Percentiles rank a stretch among this genome's conserved stretches.
Evolutionary conservation across 2,797 vertebrate species (phyloP).

Genomic region (Manis crassicaudata): DNA sequence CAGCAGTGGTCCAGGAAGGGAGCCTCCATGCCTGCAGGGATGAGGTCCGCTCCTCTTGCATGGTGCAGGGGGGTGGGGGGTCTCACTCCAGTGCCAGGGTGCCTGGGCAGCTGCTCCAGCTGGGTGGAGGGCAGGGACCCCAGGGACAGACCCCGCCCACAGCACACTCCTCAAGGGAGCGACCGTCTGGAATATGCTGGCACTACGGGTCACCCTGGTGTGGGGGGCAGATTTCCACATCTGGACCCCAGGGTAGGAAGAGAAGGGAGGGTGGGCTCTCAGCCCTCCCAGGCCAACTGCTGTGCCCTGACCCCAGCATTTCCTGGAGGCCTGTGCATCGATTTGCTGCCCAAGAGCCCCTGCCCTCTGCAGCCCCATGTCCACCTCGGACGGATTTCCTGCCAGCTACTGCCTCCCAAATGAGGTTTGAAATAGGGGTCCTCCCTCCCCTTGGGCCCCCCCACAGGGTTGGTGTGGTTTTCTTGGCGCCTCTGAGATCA

Average conservation of each 20-base stretch:
- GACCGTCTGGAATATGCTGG: fast-evolving
- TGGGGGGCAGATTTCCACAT: fast-evolving
- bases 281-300: too few relatives aligned
- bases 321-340: fast-evolving
- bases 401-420: fast-evolving
- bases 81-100: too few relatives aligned
- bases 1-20: too few relatives aligned
- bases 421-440: background rate
- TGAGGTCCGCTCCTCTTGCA: too few relatives aligned
- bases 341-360: fast-evolving
- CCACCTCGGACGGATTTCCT: background rate
- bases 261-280: background rate
- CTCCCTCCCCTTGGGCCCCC: background rate
- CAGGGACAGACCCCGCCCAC: fast-evolving
- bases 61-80: too few relatives aligned
- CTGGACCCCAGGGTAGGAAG: fast-evolving
- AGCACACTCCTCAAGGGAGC: too few relatives aligned
- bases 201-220: fast-evolving
- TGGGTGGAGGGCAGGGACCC: background rate
- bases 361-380: background rate
- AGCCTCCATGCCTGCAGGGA: too few relatives aligned
- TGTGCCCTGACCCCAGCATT: too few relatives aligned
- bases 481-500: background rate
- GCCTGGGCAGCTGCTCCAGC: too few relatives aligned
- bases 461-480: fast-evolving